phyloP scores from a whole-genome alignment of 2,113 vertebrate genomes.

The Brachyistius frenatus region DNA sequence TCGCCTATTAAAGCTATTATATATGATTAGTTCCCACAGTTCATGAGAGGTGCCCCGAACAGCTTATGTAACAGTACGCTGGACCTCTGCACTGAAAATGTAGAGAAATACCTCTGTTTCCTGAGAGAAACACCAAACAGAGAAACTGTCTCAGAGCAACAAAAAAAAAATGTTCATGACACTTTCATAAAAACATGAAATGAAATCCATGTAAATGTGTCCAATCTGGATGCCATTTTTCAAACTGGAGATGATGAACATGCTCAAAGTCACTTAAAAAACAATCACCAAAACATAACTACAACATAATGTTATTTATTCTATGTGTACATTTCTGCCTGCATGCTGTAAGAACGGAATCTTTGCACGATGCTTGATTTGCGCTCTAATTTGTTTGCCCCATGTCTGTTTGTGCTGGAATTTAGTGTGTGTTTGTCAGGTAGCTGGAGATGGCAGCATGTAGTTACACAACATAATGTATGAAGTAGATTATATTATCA shows the following conservation, averaged over 20 bases:
- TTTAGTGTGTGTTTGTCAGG: slow-evolving; percentile 30
- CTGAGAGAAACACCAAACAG: slow-evolving; percentile 41
- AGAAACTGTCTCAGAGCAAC: slow-evolving; percentile 26
- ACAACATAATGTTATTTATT: slow-evolving; percentile 11
- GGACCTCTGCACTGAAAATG: slow-evolving; percentile 16
- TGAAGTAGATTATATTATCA: slow-evolving; percentile 7
- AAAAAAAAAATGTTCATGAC: not conserved
- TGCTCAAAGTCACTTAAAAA: not conserved
- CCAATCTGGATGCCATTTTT: too few species aligned
- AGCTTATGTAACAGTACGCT: slow-evolving; percentile 25
- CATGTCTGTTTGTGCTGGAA: slow-evolving; percentile 49
- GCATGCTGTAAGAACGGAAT: slow-evolving; percentile 28
- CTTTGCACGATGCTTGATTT: slow-evolving; percentile 35
- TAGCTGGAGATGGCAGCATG: slow-evolving; percentile 32
- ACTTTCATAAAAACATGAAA: not conserved
- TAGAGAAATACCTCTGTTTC: slow-evolving; percentile 34
- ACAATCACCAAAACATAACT: not conserved
- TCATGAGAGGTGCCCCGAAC: slow-evolving; percentile 15
- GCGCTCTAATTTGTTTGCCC: slow-evolving; percentile 39
- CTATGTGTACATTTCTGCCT: not conserved
- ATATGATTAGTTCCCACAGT: slow-evolving; percentile 40
- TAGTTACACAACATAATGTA: slow-evolving; percentile 25
- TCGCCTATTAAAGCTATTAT: slow-evolving; percentile 49
- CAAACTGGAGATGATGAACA: too few species aligned
- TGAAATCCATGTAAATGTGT: not conserved